A percentile compares a stretch with the other conserved stretches of the same genome.
Evolutionary conservation across 1,140 invertebrate species (phyloP).

Genomic region (Ostrea edulis): DNA sequence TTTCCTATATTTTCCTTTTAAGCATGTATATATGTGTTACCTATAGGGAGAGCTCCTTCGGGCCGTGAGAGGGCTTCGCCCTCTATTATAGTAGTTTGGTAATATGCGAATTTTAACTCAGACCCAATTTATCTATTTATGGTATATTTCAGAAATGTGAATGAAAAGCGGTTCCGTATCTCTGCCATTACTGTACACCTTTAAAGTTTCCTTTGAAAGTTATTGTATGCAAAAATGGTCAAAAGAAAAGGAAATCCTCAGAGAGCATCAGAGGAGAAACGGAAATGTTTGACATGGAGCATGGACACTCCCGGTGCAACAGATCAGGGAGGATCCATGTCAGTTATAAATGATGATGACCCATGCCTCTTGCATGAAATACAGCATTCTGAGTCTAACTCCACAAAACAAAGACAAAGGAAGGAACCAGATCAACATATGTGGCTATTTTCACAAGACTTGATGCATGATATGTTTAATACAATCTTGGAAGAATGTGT

Average conservation of each 20-base stretch:
- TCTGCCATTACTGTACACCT: background rate
- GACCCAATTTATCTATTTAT: too few relatives aligned
- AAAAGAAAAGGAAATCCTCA: conserved; percentile 73
- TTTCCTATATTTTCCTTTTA: too few relatives aligned
- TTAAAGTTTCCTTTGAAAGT: background rate
- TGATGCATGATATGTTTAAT: conserved; percentile 38
- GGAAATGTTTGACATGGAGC: conserved; percentile 72
- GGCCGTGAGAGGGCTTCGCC: too few relatives aligned
- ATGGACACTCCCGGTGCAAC: conserved; percentile 53
- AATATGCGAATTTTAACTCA: too few relatives aligned
- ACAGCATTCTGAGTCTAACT: background rate
- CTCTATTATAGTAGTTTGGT: too few relatives aligned
- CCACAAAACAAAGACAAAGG: background rate
- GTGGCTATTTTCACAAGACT: background rate
- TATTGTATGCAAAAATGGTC: conserved; percentile 62
- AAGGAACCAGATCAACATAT: background rate
- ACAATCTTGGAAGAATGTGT: conserved; percentile 50
- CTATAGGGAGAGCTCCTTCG: too few relatives aligned
- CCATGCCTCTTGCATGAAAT: conserved; percentile 54
- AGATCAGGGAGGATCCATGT: conserved; percentile 54
- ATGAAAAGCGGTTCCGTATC: background rate
- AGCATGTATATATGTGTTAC: too few relatives aligned
- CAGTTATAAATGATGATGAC: conserved; percentile 63
- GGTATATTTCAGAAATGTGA: background rate
- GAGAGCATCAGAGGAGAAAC: conserved; percentile 65